Percentiles rank a stretch among this genome's conserved stretches.
phyloP scores from a whole-genome alignment of 2,888 invertebrate species.

The Polia nebulosa region DNA sequence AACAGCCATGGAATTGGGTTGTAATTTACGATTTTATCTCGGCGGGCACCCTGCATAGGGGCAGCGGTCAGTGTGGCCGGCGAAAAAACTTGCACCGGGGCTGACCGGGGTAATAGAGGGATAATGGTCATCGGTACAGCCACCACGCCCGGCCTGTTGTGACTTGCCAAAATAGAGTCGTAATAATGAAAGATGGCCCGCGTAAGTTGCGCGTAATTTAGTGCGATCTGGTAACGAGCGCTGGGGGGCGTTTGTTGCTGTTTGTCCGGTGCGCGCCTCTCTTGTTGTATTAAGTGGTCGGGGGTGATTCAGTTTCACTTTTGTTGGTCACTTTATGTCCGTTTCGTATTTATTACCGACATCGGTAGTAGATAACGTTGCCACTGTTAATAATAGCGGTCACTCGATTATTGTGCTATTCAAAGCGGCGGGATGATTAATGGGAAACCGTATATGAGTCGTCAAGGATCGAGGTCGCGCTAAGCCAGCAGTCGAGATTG shows the following conservation, averaged over 20 bases:
- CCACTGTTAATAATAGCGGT: conserved; percentile 76
- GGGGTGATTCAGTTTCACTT: conserved; percentile 87
- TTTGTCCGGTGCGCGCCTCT: conserved; percentile 81
- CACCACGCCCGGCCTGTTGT: conserved; percentile 87
- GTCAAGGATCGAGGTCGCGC: conserved; percentile 75
- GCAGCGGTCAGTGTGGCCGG: conserved; percentile 85
- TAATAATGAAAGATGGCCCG: conserved; percentile 89
- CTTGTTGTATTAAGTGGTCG: conserved; percentile 76
- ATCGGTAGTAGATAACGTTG: conserved; percentile 77
- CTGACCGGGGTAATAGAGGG: conserved; percentile 79
- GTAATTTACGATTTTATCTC: conserved; percentile 91
- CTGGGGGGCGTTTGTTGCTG: conserved; percentile 77
- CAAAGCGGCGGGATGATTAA: conserved; percentile 71
- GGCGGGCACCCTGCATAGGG: conserved; percentile 87
- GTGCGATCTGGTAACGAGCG: conserved; percentile 83
- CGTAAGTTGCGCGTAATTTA: conserved; percentile 87
- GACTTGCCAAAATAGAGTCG: conserved; percentile 90
- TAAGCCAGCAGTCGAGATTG: conserved; percentile 86
- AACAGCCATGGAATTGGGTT: conserved; percentile 90
- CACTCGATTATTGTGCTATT: conserved; percentile 72
- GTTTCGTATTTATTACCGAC: conserved; percentile 80
- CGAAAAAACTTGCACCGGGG: conserved; percentile 83
- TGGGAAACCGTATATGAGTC: conserved; percentile 69
- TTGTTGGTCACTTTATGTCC: conserved; percentile 86
- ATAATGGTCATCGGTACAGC: conserved; percentile 84